Base-by-base conservation (phyloP, 2,797 vertebrate species). In the Chaunax sp. region DNA sequence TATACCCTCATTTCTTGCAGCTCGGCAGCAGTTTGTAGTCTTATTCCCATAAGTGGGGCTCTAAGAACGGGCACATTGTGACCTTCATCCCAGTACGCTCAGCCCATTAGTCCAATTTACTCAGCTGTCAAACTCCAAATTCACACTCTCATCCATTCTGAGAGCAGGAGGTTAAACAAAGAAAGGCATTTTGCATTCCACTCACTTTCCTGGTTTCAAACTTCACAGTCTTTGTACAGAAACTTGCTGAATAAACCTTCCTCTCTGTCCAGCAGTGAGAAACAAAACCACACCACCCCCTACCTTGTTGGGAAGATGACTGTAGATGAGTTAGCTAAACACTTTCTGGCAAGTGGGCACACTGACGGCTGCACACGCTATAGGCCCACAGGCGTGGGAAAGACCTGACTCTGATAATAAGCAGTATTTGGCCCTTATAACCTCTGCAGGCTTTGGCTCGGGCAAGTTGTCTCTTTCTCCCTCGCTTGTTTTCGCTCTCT, bases 341-440 rank as follows among this genome's bases (percentile, higher is more conserved):
- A 87, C 70, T 87, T 80, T 90, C 64, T 90, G 81, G 87, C 86
- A 85, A 82, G 80, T 79, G 78, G 85, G 81, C 87, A 83, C 5
- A 73, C 87, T 54, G 81, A 78, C 80, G 91, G 85, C 88, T 90
- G 88, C 87, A 90, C 84, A 87, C 88, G 90, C 69, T 81, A 88
- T 89, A n/a, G n/a, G 85, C 87, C 88, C 77, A 78, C 87, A 92
- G 89, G 86, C 89, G 90, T 94, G 90, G 90, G 92, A 94, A 93
- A 90, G 90, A 89, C 87, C 80, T 74, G 67, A 70, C 77, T 92
- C 90, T 90, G 90, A 93, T 88, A 92, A 92, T 90, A 92, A 91
- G 87, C 90, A 92, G 89, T 80, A 61, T 77, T 91, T 86, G 86
- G 87, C 85, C 89, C 84, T 77, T 75, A 55, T 90, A 87, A 92